Evolutionary conservation across 2,888 invertebrate genomes (phyloP), one percentile per base, ranked within the genome.

Genomic region (Gortyna flavago): DNA sequence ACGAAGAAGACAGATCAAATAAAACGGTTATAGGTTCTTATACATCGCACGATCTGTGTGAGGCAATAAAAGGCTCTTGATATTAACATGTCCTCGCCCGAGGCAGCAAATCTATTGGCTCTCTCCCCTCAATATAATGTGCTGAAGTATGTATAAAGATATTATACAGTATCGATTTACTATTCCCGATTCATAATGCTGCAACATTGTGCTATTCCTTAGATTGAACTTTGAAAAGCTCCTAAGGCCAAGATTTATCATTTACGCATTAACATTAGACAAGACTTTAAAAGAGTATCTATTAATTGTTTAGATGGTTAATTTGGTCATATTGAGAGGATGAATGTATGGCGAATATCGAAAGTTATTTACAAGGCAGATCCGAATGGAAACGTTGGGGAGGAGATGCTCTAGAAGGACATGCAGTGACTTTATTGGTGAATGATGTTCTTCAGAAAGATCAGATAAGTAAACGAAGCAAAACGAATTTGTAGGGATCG

Each of bases 81-180:
- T 95, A 95, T 95, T 95, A 95, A 94, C 93, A 95, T 85, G 90
- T 91, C 95, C 95, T 93, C 93, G 95, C 95, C 94, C 75, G 87
- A 84, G 93, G 94, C 93, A 16, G 0, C 77, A 85, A 88, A 89
- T 90, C 93, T 93, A 93, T 94, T 92, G 92, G 89, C 88, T 87
- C 87, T 86, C 86, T 82, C 85, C 79, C 79, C 68, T 75, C 84
- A 71, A 85, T 89, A 86, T 87, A 85, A 87, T 89, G 80, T 89
- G 86, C 77, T 80, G 83, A 84, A 87, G 84, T 87, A 82, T 81
- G 66, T 76, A 66, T 65, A 75, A 70, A 80, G 77, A 62, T 68
- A 70, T 38, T 76, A 75, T 35, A 69, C 69, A 74, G 69, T 77
- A 70, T 77, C 29, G 73, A 68, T 81, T 51, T 51, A 54, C 25